Conservation (phyloP, 2,888 invertebrate genomes). For the Drosophila yooni region DNA sequence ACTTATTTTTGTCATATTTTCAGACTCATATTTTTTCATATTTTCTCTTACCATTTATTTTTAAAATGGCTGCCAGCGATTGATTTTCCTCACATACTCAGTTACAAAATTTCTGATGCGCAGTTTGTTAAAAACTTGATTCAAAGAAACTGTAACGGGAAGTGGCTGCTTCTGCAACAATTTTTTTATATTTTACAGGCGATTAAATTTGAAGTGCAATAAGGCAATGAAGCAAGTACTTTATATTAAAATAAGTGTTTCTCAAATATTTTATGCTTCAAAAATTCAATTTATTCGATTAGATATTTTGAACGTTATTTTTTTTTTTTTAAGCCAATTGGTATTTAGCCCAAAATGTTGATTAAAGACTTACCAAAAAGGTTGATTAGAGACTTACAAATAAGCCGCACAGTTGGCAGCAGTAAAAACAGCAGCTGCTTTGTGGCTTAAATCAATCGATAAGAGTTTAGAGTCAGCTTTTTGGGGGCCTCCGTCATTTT, state of each 20-base stretch:
- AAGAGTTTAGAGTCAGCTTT: slow-evolving; percentile 41
- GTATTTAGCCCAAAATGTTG: slow-evolving; percentile 41
- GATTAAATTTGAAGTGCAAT: neutral
- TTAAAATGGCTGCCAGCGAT: slow-evolving; percentile 3
- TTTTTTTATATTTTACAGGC: neutral
- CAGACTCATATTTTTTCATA: neutral
- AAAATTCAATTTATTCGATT: slow-evolving; percentile 6
- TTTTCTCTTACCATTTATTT: neutral
- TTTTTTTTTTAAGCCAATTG: neutral
- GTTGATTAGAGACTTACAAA: slow-evolving; percentile 62
- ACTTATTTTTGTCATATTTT: neutral
- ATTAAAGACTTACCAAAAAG: slow-evolving; percentile 59
- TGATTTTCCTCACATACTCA: neutral
- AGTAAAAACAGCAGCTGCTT: slow-evolving; percentile 2
- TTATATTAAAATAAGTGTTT: neutral
- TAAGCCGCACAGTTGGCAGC: slow-evolving; percentile 37
- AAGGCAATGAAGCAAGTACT: neutral
- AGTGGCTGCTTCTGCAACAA: neutral
- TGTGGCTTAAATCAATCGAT: slow-evolving; percentile 23
- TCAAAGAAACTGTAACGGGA: neutral
- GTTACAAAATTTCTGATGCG: neutral
- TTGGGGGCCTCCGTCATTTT: slow-evolving; percentile 54
- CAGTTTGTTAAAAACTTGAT: slow-evolving; percentile 1
- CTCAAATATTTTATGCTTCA: neutral
- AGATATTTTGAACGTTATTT: neutral